phyloP scores from a whole-genome alignment of 2,797 vertebrate genomes.

The Cygnus olor region DNA sequence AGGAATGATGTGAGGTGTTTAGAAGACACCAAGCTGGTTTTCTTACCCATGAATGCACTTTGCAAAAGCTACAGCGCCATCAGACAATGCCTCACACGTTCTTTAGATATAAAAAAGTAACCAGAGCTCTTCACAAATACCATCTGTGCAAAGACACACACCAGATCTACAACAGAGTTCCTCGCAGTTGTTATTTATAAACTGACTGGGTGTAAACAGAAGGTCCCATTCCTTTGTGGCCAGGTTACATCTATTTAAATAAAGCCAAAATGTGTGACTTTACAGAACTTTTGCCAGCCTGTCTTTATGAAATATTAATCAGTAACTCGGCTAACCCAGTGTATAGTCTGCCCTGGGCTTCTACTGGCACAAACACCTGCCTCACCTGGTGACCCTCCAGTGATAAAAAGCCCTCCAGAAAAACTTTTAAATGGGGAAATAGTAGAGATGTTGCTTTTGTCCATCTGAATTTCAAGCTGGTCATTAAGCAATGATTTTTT shows the following conservation, averaged over 20 bases:
- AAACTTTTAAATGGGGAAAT: neutral
- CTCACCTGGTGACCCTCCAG: neutral
- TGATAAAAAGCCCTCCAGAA: neutral
- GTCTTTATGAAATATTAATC: neutral
- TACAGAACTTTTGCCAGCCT: neutral
- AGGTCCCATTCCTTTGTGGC: neutral
- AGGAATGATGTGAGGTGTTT: neutral
- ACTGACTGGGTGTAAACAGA: neutral
- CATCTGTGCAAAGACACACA: neutral
- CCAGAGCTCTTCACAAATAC: neutral
- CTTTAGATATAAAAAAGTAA: neutral
- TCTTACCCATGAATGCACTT: neutral
- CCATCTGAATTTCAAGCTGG: neutral
- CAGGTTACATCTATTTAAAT: neutral
- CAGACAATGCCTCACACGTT: neutral
- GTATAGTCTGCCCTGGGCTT: neutral
- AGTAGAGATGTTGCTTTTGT: neutral
- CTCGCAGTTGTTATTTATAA: neutral
- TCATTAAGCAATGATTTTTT: neutral
- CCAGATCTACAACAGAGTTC: neutral
- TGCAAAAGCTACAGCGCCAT: neutral
- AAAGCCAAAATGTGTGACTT: neutral
- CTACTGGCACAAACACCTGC: neutral
- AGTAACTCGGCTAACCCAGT: neutral
- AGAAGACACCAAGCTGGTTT: neutral